Evolutionary conservation across 2,113 vertebrate genomes (phyloP).

Genomic region (Malurus elegans): DNA sequence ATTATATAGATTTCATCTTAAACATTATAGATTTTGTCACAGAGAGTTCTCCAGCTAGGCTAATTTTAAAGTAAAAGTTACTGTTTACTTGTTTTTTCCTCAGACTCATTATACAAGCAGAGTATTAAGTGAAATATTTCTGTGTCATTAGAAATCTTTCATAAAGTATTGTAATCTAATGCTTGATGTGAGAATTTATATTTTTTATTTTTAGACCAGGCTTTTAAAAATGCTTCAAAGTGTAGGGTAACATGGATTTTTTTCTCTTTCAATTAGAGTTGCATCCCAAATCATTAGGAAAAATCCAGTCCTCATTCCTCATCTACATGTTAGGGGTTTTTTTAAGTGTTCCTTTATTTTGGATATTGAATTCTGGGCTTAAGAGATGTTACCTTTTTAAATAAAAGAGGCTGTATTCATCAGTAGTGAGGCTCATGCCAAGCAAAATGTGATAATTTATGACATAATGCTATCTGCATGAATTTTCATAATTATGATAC

Average conservation of each 20-base stretch:
- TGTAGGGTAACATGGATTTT: not conserved
- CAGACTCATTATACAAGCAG: not conserved
- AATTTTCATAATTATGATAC: conserved; percentile 57
- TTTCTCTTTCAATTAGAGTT: not conserved
- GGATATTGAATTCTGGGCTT: not conserved
- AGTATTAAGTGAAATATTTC: not conserved
- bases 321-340: not conserved
- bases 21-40: not conserved
- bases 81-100: not conserved
- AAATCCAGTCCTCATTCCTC: not conserved
- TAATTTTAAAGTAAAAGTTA: not conserved
- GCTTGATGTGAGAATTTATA: not conserved
- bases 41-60: not conserved
- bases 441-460: conserved; percentile 52
- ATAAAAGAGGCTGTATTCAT: not conserved
- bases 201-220: not conserved
- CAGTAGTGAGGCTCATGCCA: not conserved
- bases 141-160: not conserved
- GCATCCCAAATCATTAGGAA: not conserved
- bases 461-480: conserved; percentile 50
- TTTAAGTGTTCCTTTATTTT: not conserved
- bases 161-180: not conserved
- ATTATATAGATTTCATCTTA: not conserved
- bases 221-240: not conserved
- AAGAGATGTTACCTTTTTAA: not conserved